phyloP scores from a whole-genome alignment of 2,888 invertebrate genomes.

The Xylota segnis region DNA sequence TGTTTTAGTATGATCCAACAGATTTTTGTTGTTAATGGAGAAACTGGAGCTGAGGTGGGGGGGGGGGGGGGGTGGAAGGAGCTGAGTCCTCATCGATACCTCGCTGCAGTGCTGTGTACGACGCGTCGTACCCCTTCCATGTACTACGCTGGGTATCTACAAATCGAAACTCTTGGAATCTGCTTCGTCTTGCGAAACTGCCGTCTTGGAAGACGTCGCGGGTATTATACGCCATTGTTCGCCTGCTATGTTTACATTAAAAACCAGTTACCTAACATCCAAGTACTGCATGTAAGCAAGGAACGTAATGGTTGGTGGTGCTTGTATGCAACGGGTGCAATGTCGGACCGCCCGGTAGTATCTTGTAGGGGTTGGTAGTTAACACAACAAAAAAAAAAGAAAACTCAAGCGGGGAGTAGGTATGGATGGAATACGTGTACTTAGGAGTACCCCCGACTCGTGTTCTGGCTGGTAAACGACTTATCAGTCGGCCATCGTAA shows the following conservation, averaged over 20 bases:
- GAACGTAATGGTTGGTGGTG: slow-evolving; percentile 72
- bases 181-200: slow-evolving; percentile 50
- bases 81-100: slow-evolving; percentile 28
- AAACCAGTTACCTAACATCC: slow-evolving; percentile 76
- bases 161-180: slow-evolving; percentile 70
- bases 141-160: slow-evolving; percentile 43
- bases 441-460: slow-evolving; percentile 31
- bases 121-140: slow-evolving; percentile 50
- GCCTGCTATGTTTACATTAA: slow-evolving; percentile 71
- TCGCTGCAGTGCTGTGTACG: slow-evolving; percentile 10
- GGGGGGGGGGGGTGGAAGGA: slow-evolving; percentile 9
- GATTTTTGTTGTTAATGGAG: slow-evolving; percentile 63
- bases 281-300: slow-evolving; percentile 76
- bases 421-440: slow-evolving; percentile 30
- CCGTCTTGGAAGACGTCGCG: slow-evolving; percentile 39
- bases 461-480: slow-evolving; percentile 60
- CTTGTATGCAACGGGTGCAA: slow-evolving; percentile 71
- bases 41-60: slow-evolving; percentile 7
- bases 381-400: slow-evolving; percentile 43
- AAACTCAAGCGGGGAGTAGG: neutral
- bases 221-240: slow-evolving; percentile 72
- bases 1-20: slow-evolving; percentile 73
- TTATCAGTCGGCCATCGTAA: slow-evolving; percentile 75
- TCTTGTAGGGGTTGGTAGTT: slow-evolving; percentile 72
- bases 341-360: slow-evolving; percentile 73